A percentile compares a stretch with the other conserved stretches of the same genome.
Conservation (phyloP, 2,888 invertebrate species). For the Dasypolia templi region DNA sequence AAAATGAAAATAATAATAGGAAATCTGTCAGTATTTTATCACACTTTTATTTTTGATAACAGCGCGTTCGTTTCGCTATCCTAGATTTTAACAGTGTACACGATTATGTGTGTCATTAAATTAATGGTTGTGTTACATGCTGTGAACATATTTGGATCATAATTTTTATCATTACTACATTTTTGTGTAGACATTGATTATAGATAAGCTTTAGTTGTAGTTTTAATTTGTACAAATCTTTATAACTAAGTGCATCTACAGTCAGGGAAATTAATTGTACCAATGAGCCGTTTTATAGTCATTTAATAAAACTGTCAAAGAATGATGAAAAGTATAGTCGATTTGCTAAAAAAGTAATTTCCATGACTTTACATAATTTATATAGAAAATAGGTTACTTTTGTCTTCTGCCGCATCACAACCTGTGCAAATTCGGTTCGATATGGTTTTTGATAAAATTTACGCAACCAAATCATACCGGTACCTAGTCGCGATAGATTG, state of each 20-base stretch:
- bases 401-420: neutral
- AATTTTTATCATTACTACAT: too few relatives aligned
- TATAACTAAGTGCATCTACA: too few relatives aligned
- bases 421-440: neutral
- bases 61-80: too few relatives aligned
- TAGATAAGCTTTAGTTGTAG: too few relatives aligned
- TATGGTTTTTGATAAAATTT: conserved; percentile 17
- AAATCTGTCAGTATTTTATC: neutral
- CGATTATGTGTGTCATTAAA: too few relatives aligned
- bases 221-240: neutral
- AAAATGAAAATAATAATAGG: neutral
- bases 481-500: conserved; percentile 71
- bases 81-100: too few relatives aligned
- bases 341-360: too few relatives aligned
- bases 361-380: neutral
- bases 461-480: conserved; percentile 58
- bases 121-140: too few relatives aligned
- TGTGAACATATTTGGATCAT: too few relatives aligned
- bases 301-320: neutral
- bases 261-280: neutral
- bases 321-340: too few relatives aligned
- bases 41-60: too few relatives aligned
- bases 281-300: neutral
- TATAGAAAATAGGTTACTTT: neutral
- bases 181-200: neutral